Conservation (phyloP, 2,797 vertebrate species). For the Anabacerthia variegaticeps region DNA sequence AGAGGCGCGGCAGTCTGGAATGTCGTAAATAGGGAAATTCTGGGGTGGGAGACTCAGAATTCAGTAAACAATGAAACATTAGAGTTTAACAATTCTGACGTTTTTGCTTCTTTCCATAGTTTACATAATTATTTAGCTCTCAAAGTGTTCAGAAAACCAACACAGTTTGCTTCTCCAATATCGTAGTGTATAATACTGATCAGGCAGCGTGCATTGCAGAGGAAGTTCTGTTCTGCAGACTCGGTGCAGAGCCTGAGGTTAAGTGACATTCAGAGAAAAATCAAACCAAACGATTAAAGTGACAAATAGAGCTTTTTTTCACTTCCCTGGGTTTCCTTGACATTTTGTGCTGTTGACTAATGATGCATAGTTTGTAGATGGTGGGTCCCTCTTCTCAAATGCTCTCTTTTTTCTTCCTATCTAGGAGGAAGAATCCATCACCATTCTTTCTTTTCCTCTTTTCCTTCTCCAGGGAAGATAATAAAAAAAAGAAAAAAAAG, state of each 20-base stretch:
- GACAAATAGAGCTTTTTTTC: slow-evolving; percentile 16
- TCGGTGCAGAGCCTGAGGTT: slow-evolving; percentile 33
- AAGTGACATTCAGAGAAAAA: slow-evolving; percentile 54
- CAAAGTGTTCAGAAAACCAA: slow-evolving; percentile 19
- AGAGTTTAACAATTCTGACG: slow-evolving; percentile 25
- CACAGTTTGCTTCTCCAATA: background rate
- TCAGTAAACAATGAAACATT: slow-evolving; percentile 43
- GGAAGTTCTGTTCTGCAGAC: slow-evolving; percentile 41
- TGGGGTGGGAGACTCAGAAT: slow-evolving; percentile 29
- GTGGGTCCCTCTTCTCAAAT: background rate
- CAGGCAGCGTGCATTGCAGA: slow-evolving; percentile 27
- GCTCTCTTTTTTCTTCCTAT: background rate
- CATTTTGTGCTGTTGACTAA: slow-evolving; percentile 6
- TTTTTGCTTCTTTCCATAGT: slow-evolving; percentile 39
- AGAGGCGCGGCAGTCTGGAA: slow-evolving; percentile 59
- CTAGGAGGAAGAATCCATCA: background rate
- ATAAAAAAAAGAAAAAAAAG: background rate
- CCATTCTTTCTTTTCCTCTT: background rate
- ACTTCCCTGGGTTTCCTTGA: slow-evolving; percentile 11
- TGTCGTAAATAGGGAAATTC: slow-evolving; percentile 35
- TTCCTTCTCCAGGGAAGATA: background rate
- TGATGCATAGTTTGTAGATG: background rate
- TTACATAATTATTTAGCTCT: slow-evolving; percentile 41
- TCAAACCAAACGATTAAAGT: slow-evolving; percentile 41
- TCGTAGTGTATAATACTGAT: slow-evolving; percentile 45